phyloP scores from a whole-genome alignment of 2,113 vertebrate genomes.

The Eonycteris spelaea region DNA sequence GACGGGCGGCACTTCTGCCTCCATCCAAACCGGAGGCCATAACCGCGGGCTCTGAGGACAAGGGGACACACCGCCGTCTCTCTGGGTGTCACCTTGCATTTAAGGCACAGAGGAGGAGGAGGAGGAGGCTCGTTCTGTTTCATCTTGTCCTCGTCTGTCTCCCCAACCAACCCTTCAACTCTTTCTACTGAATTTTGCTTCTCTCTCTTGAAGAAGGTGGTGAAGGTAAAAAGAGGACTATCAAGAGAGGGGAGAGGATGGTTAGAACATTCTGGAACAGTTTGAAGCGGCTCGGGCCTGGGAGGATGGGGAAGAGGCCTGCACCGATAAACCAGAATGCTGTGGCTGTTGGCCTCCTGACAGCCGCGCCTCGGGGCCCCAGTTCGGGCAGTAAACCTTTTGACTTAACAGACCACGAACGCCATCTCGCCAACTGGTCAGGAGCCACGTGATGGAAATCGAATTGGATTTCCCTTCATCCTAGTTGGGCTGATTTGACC shows the following conservation, averaged over 20 bases:
- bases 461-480: not conserved
- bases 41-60: not conserved
- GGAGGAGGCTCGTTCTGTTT: not conserved
- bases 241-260: not conserved
- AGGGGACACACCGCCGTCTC: not conserved
- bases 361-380: not conserved
- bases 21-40: not conserved
- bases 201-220: not conserved
- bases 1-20: not conserved
- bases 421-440: not conserved
- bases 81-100: not conserved
- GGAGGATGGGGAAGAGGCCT: not conserved
- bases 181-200: not conserved
- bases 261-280: not conserved
- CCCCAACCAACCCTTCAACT: not conserved
- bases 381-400: not conserved
- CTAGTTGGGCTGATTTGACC: not conserved
- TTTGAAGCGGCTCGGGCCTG: not conserved
- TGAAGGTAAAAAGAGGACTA: not conserved
- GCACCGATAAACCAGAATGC: not conserved
- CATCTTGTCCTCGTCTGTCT: not conserved
- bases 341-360: not conserved
- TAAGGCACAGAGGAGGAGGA: not conserved
- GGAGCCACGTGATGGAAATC: not conserved
- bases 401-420: not conserved